Conservation (phyloP, 2,888 invertebrate species). For the Strigamia maritima region DNA sequence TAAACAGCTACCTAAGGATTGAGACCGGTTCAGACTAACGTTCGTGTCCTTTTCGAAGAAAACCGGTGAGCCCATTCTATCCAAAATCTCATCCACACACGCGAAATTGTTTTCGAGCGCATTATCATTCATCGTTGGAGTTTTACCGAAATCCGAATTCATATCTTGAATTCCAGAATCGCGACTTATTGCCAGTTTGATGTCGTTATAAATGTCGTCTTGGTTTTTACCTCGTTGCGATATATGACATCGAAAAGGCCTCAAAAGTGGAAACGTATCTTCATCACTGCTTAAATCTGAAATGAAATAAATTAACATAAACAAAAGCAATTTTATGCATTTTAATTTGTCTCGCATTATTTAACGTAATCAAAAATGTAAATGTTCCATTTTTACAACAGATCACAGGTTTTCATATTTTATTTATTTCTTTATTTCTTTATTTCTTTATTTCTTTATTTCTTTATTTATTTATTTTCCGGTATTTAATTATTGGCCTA, state of each 20-base stretch:
- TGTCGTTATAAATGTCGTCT: neutral
- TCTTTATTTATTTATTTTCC: too few relatives aligned
- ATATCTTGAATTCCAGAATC: conserved; percentile 7
- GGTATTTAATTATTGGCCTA: too few relatives aligned
- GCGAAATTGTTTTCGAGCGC: neutral
- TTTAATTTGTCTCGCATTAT: too few relatives aligned
- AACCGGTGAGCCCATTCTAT: neutral
- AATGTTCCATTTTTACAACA: too few relatives aligned
- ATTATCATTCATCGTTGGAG: neutral
- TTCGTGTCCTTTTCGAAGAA: neutral
- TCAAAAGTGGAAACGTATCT: neutral
- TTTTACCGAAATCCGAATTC: neutral
- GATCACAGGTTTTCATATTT: too few relatives aligned
- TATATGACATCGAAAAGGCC: neutral
- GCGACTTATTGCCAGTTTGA: neutral
- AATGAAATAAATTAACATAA: neutral
- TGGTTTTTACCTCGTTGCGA: neutral
- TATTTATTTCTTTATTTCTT: too few relatives aligned
- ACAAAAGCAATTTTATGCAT: too few relatives aligned
- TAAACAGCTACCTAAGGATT: neutral
- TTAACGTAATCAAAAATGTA: too few relatives aligned
- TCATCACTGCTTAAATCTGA: conserved; percentile 16
- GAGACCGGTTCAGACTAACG: neutral
- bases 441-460: too few relatives aligned
- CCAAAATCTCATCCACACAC: conserved; percentile 1